phyloP scores from a whole-genome alignment of 2,113 vertebrate genomes.

The Isichthys henryi region DNA sequence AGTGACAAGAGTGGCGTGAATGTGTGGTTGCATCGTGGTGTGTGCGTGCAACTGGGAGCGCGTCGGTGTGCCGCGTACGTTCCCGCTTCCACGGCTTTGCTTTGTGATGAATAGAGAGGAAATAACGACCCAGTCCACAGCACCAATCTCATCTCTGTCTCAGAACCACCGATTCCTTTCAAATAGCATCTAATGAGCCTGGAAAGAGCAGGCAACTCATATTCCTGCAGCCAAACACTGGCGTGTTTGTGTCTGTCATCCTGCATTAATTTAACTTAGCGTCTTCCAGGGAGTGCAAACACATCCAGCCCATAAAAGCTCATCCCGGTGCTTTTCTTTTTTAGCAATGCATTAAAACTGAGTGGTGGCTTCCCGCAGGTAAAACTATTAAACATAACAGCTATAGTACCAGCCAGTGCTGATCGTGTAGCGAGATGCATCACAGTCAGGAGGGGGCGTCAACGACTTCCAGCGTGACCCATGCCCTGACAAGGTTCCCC shows the following conservation, averaged over 20 bases:
- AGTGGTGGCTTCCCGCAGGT: constrained; percentile 48
- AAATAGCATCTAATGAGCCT: constrained; percentile 48
- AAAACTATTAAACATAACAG: constrained; percentile 64
- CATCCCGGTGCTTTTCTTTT: constrained; percentile 29
- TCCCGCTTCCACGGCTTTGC: not conserved
- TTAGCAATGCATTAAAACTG: constrained; percentile 56
- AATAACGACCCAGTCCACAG: constrained; percentile 16
- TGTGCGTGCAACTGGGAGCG: not conserved
- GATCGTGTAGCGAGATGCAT: constrained; percentile 51
- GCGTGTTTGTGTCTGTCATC: constrained; percentile 53
- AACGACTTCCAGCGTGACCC: constrained; percentile 45
- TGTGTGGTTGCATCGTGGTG: not conserved
- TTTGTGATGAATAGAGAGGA: constrained; percentile 11
- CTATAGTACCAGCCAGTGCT: constrained; percentile 53
- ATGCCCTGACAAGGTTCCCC: constrained; percentile 14
- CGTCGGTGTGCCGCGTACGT: not conserved
- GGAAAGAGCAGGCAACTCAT: constrained; percentile 47
- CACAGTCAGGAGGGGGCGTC: constrained; percentile 55
- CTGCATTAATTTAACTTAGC: constrained; percentile 50
- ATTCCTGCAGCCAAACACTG: constrained; percentile 40
- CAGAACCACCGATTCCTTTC: constrained; percentile 43
- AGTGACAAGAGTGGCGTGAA: not conserved
- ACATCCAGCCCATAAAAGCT: constrained; percentile 47
- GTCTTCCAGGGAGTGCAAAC: constrained; percentile 48
- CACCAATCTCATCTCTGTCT: constrained; percentile 33